Conservation (phyloP, 37 sponge, comb jelly and placozoan genomes). For the Hexactinellida sp. region DNA sequence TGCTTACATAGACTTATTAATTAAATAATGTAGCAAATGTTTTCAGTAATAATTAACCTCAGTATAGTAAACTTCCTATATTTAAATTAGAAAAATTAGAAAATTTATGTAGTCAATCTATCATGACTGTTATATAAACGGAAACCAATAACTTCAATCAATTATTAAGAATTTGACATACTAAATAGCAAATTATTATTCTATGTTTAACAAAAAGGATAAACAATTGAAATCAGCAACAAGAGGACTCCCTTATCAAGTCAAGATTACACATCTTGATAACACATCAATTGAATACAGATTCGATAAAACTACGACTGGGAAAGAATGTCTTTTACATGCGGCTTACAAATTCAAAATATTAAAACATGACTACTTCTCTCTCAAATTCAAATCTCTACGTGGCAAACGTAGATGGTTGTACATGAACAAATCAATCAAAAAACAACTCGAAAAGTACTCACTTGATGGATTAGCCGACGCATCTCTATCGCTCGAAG, state of each 20-base stretch:
- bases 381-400: not conserved
- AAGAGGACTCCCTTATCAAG: not conserved
- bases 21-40: too few relatives aligned
- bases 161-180: too few relatives aligned
- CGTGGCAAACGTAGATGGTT: conserved; percentile 33
- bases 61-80: too few relatives aligned
- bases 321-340: not conserved
- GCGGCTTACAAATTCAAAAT: not conserved
- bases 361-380: not conserved
- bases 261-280: not conserved
- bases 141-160: too few relatives aligned
- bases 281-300: not conserved
- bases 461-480: conserved; percentile 27
- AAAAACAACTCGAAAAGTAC: conserved; percentile 51
- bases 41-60: too few relatives aligned
- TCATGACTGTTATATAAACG: too few relatives aligned
- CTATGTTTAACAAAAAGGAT: not conserved
- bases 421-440: conserved; percentile 41
- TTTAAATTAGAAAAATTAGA: too few relatives aligned
- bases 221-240: not conserved
- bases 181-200: too few relatives aligned
- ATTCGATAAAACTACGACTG: not conserved
- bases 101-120: too few relatives aligned
- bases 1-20: too few relatives aligned
- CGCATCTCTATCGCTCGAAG: conserved; percentile 33